Percentiles rank a stretch among this genome's conserved stretches.
Conservation (phyloP, 2,797 vertebrate genomes). For the Pangasius mekongensis region DNA sequence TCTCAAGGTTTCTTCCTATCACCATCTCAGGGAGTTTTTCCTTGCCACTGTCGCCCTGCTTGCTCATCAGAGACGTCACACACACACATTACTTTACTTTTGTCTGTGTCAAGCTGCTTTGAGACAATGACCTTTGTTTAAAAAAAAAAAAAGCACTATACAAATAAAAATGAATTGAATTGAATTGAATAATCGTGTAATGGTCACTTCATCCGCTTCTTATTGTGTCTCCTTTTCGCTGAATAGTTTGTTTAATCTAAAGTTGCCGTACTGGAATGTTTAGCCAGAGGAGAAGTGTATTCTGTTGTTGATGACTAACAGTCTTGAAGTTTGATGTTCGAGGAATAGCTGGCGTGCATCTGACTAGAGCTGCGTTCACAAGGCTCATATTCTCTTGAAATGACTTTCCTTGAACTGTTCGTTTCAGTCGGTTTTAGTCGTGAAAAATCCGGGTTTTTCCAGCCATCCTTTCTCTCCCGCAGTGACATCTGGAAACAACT, state of each 20-base stretch:
- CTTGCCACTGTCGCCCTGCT: too few species aligned
- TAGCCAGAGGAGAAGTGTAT: not conserved
- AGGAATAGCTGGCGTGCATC: not conserved
- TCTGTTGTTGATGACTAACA: not conserved
- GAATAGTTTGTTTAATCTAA: not conserved
- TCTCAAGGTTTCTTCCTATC: too few species aligned
- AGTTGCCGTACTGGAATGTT: not conserved
- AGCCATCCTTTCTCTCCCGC: not conserved
- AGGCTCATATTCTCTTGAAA: not conserved
- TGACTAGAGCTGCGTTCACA: not conserved
- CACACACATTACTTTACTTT: too few species aligned
- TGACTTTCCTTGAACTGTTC: not conserved
- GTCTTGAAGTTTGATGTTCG: not conserved
- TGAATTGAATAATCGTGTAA: not conserved
- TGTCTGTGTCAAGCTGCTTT: too few species aligned
- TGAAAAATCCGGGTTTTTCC: not conserved
- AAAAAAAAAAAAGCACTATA: too few species aligned
- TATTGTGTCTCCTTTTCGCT: not conserved
- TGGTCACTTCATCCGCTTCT: not conserved
- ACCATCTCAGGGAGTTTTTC: too few species aligned
- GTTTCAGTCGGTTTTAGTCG: not conserved
- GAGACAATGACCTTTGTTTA: too few species aligned
- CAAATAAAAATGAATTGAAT: too few species aligned
- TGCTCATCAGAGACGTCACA: too few species aligned
- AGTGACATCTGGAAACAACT: slow-evolving; percentile 35